Evolutionary conservation across 1,140 invertebrate genomes (phyloP), one percentile per base, ranked within the genome.

Genomic region (Aphelinus certus): DNA sequence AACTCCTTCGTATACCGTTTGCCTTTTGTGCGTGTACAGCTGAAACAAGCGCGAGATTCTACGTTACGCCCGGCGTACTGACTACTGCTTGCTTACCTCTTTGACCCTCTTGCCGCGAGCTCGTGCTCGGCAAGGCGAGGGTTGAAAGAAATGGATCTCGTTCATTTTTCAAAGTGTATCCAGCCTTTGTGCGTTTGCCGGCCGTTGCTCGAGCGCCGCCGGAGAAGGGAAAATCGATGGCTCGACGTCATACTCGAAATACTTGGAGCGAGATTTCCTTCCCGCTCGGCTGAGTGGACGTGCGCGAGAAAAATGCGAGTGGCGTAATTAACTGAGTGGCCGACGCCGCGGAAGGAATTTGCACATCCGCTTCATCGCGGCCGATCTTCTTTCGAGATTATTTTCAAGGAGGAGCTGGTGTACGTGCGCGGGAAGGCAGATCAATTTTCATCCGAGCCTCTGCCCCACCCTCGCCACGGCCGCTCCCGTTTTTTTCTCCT

Each of bases 241-340:
- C 3, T 5, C 10, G 26, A 53, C 49, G 48, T 26, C 64, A 55
- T 55, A 53, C 48, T 66, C 26, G 62, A 48, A 64, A 64, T n/a
- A 48, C 62, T 64, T 26, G 62, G 10, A 10, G 7, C 10, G 46
- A 48, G 42, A 42, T 64, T 64, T 64, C 47, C 3, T 64, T 49
- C 47, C 3, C 62, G 2, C 42, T 64, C 62, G 48, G 62, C 62
- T 53, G 51, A n/a, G 57, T 4, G 26, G n/a, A 60, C 5, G 7
- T 10, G 46, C 42, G 49, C 64, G 10, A 66, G 64, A 66, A 66
- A 66, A 66, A 66, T 42, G 48, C 46, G 48, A 10, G 26, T 4
- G 42, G 2, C 2, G 64, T 66, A 66, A 66, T 66, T 66, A 66
- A 51, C 48, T 66, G 53, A 66, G 64, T 66, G 49, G 65, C 55